These are phyloP conservation scores for Heliconius congener DNA, from an alignment of 1,140 invertebrate genomes.

Conservation along the genomic window DNA sequence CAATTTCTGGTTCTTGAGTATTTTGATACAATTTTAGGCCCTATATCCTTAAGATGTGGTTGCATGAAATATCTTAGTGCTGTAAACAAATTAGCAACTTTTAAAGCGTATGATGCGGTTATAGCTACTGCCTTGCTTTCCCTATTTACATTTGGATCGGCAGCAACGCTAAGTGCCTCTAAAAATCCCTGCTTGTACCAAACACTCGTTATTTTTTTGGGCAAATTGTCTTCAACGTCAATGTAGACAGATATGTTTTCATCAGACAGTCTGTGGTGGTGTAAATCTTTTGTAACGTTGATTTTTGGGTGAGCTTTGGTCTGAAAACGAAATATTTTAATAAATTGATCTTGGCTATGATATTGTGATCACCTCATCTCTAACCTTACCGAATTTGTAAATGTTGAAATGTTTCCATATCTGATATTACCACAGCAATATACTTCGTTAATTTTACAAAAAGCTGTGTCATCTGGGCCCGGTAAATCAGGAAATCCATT, in stretches of 20 bases:
- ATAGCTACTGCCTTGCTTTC: conserved; percentile 67
- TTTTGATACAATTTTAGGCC: conserved; percentile 76
- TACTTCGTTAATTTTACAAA: conserved; percentile 75
- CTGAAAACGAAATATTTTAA: conserved; percentile 47
- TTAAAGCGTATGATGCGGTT: conserved; percentile 70
- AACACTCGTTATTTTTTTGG: conserved; percentile 78
- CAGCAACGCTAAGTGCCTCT: conserved; percentile 74
- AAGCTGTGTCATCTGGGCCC: conserved; percentile 61
- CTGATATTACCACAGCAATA: conserved; percentile 68
- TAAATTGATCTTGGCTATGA: background rate
- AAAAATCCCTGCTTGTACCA: conserved; percentile 78
- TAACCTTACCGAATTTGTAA: conserved; percentile 78
- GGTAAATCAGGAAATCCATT: conserved; percentile 71
- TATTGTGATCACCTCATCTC: conserved; percentile 12
- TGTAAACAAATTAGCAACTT: conserved; percentile 73
- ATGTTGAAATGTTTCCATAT: conserved; percentile 73
- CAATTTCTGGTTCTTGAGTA: conserved; percentile 82
- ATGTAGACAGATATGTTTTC: conserved; percentile 78
- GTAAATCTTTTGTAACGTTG: conserved; percentile 69
- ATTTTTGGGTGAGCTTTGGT: conserved; percentile 70
- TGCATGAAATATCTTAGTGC: conserved; percentile 74
- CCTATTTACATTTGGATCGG: conserved; percentile 65
- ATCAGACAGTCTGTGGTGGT: conserved; percentile 69
- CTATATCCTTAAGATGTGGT: conserved; percentile 78
- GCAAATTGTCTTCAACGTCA: conserved; percentile 75